Evolutionary conservation across 2,888 invertebrate genomes (phyloP).

Genomic region (Tanytarsus gracilentus): DNA sequence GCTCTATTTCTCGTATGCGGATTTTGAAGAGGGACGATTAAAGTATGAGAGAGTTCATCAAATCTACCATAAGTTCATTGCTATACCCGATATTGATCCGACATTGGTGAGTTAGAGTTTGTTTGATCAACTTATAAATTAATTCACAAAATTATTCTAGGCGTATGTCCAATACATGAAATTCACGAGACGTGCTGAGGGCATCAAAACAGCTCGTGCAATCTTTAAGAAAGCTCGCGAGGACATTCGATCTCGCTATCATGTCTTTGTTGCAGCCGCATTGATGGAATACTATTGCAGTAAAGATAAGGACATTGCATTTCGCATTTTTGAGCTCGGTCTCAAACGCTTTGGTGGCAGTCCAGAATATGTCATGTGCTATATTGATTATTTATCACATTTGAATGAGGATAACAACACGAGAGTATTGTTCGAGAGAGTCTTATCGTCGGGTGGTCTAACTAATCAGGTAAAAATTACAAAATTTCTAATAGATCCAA

Average conservation of each 20-base stretch:
- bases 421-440: constrained; percentile 94
- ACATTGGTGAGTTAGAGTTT: constrained; percentile 60
- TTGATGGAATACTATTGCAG: constrained; percentile 99
- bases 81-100: constrained; percentile 86
- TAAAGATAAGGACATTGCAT: constrained; percentile 94
- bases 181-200: constrained; percentile 93
- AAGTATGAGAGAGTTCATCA: constrained; percentile 94
- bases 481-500: constrained; percentile 32
- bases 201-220: constrained; percentile 89
- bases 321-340: constrained; percentile 93
- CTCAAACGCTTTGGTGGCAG: constrained; percentile 92
- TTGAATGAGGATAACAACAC: constrained; percentile 99
- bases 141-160: constrained; percentile 45
- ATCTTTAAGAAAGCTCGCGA: constrained; percentile 94
- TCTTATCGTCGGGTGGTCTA: constrained; percentile 84
- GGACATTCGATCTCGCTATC: constrained; percentile 73
- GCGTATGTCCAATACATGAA: constrained; percentile 99
- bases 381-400: constrained; percentile 95
- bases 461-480: constrained; percentile 54
- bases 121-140: neutral
- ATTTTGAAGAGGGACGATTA: constrained; percentile 94
- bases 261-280: constrained; percentile 94
- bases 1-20: constrained; percentile 95
- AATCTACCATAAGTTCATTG: constrained; percentile 87
- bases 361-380: constrained; percentile 90